Conservation (phyloP, 2,888 invertebrate species). For the Rhimphoctona megacephalus region DNA sequence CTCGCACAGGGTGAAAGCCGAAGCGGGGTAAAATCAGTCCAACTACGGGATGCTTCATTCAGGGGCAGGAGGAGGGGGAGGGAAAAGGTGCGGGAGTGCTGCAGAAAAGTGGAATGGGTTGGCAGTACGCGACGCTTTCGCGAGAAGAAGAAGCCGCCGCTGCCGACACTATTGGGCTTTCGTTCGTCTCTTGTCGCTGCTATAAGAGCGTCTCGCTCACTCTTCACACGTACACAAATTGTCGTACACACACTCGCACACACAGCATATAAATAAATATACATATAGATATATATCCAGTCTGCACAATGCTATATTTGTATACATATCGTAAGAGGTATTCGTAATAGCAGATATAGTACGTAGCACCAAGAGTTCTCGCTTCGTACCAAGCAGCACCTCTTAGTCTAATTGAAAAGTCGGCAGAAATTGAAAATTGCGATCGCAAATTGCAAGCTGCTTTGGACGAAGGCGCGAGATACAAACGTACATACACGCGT, state of each 20-base stretch:
- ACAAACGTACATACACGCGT: slow-evolving; percentile 59
- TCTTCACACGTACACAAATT: slow-evolving; percentile 25
- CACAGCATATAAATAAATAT: slow-evolving; percentile 29
- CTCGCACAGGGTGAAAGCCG: slow-evolving; percentile 22
- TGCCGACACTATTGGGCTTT: slow-evolving; percentile 60
- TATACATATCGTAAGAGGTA: slow-evolving; percentile 44
- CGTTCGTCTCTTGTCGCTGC: slow-evolving; percentile 38
- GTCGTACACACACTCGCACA: slow-evolving; percentile 20
- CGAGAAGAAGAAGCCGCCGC: slow-evolving; percentile 58
- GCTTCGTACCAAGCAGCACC: slow-evolving; percentile 76
- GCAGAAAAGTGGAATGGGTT: slow-evolving; percentile 33
- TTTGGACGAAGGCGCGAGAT: slow-evolving; percentile 80
- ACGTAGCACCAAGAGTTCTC: slow-evolving; percentile 52
- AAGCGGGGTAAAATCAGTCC: slow-evolving; percentile 63
- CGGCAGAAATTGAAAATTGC: slow-evolving; percentile 85
- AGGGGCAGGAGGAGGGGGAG: neutral
- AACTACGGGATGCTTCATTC: slow-evolving; percentile 61
- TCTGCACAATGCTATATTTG: slow-evolving; percentile 12
- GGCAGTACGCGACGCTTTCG: slow-evolving; percentile 53
- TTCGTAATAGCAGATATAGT: slow-evolving; percentile 63
- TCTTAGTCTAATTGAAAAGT: slow-evolving; percentile 85
- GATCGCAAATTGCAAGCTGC: slow-evolving; percentile 85
- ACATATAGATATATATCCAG: slow-evolving; percentile 31
- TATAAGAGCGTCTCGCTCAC: slow-evolving; percentile 17
- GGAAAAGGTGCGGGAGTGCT: slow-evolving; percentile 5